phyloP scores from a whole-genome alignment of 2,113 vertebrate genomes.

The Telmatochromis sp. region DNA sequence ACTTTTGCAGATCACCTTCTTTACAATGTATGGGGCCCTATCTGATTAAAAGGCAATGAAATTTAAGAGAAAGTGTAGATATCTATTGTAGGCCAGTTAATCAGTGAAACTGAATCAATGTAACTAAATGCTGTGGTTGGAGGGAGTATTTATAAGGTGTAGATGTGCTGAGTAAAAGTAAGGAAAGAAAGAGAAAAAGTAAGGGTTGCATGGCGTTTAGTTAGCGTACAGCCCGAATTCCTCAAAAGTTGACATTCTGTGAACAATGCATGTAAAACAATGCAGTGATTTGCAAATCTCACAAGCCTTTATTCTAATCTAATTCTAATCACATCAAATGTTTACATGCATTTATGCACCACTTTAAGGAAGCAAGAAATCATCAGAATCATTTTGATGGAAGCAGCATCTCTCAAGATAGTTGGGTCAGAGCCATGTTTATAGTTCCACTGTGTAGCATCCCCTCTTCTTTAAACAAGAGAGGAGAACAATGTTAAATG shows the following conservation, averaged over 20 bases:
- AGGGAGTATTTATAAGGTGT: background rate
- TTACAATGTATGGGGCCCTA: background rate
- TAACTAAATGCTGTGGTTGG: background rate
- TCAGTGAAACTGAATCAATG: background rate
- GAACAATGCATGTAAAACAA: background rate
- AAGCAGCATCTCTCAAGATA: background rate
- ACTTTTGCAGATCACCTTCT: background rate
- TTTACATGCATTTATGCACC: background rate
- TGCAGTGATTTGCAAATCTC: background rate
- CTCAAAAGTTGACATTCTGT: background rate
- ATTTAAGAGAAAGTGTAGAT: background rate
- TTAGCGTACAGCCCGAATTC: background rate
- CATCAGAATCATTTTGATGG: background rate
- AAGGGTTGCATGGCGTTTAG: background rate
- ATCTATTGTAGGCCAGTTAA: background rate
- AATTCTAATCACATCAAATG: background rate
- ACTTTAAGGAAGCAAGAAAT: background rate
- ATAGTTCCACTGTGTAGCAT: background rate
- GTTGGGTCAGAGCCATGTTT: background rate
- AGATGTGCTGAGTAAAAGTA: background rate
- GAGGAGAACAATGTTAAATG: background rate
- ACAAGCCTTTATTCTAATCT: background rate
- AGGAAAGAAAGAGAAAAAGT: background rate
- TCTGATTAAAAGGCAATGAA: background rate
- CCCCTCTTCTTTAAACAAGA: background rate